Evolutionary conservation across 2,888 invertebrate species (phyloP), one percentile per base, ranked within the genome.

Genomic region (Catocala nupta): DNA sequence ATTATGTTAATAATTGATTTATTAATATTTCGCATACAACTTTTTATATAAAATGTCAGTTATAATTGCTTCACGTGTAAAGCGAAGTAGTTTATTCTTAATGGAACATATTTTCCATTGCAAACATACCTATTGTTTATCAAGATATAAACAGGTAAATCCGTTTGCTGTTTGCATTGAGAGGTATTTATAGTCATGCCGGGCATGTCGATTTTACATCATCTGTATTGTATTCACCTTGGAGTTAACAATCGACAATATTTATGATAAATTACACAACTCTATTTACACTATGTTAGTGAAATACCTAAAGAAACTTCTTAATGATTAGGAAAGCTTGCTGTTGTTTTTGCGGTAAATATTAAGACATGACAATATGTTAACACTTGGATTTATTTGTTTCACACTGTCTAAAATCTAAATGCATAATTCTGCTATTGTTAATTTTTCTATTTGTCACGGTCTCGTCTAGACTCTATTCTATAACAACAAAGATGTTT

Each of bases 181-280:
- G 44, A 59, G 59, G 55, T 77, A 75, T 68, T 76, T 77, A 77
- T 81, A 75, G 77, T 70, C 75, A 75, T 67, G 72, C 69, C 50
- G 62, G 65, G 72, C 77, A 77, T 73, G 76, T 82, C 81, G 73
- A 80, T 83, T 83, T 81, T 82, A 78, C 80, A 82, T 77, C 71
- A 77, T 78, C 75, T 82, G 79, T 80, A 83, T 80, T 84, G 77
- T 82, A 81, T 87, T 89, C 84, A 88, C 87, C 89, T 90, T 89
- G 87, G 75, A 77, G 73, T 75, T 70, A 75, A 75, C 75, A 80
- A 81, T 82, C 81, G 80, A 81, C 81, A 81, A 78, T 74, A 74
- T 71, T 39, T 66, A 81, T 84, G 83, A 84, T 84, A 80, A 77
- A 86, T 89, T 87, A 81, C 85, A 76, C 82, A 89, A 88, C 81